Conservation (phyloP, 1,140 invertebrate genomes). For the Formica selysi region DNA sequence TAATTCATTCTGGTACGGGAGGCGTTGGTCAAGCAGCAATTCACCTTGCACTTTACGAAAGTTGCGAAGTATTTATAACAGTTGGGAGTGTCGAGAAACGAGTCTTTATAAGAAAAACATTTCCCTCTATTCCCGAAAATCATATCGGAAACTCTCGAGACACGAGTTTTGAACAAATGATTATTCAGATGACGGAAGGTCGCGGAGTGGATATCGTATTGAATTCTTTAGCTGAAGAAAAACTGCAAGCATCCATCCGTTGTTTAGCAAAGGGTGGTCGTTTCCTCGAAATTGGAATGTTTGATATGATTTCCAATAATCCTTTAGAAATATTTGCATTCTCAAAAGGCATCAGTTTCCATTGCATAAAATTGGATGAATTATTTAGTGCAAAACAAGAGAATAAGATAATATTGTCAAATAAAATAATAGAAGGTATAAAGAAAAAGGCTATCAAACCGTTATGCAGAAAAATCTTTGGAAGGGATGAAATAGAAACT, state of each 20-base stretch:
- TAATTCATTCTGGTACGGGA: conserved; percentile 92
- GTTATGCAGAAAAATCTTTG: conserved; percentile 72
- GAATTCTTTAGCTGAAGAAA: too few species aligned
- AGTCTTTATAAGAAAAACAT: conserved; percentile 89
- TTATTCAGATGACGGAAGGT: too few species aligned
- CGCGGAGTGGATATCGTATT: too few species aligned
- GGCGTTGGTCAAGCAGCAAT: conserved; percentile 86
- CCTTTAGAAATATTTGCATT: conserved; percentile 91
- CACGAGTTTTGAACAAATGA: too few species aligned
- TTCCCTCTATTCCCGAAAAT: too few species aligned
- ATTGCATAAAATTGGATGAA: conserved; percentile 89
- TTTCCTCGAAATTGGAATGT: too few species aligned
- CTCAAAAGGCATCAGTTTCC: conserved; percentile 92
- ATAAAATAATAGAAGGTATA: conserved; percentile 80
- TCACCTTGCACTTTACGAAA: neutral
- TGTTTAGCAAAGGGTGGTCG: too few species aligned
- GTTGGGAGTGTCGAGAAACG: conserved; percentile 90
- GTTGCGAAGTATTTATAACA: conserved; percentile 84
- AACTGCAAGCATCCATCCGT: too few species aligned
- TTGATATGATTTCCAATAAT: conserved; percentile 89
- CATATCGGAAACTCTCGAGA: too few species aligned
- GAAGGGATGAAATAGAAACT: neutral
- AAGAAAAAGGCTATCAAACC: conserved; percentile 85
- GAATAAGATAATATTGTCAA: conserved; percentile 76
- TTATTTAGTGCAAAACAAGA: neutral